These are phyloP conservation scores for Daktulosphaira vitifoliae DNA, from an alignment of 1,140 invertebrate species.

Conservation along the genomic window DNA sequence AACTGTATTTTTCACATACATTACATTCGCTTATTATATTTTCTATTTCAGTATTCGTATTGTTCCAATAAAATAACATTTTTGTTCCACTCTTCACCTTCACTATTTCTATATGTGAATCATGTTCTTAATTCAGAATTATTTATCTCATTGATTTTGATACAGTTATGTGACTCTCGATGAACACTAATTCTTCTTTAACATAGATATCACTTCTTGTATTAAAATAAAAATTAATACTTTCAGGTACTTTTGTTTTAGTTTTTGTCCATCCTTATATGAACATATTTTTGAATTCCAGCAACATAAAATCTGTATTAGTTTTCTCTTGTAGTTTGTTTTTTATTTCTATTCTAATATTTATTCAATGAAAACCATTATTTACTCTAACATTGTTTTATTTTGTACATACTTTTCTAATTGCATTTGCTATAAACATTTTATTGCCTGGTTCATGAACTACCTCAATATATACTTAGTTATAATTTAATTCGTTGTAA, in stretches of 20 bases:
- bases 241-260: conserved; percentile 3
- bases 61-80: too few relatives aligned
- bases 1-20: too few relatives aligned
- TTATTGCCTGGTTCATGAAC: conserved; percentile 37
- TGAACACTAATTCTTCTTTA: conserved; percentile 41
- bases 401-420: conserved; percentile 33
- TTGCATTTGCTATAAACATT: conserved; percentile 31
- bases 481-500: conserved; percentile 44
- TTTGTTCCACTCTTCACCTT: too few relatives aligned
- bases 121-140: conserved; percentile 42
- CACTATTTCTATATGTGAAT: conserved; percentile 38
- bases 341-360: conserved; percentile 32
- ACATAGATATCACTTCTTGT: conserved; percentile 36
- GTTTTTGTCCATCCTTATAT: conserved; percentile 19
- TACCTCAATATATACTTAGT: conserved; percentile 38
- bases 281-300: conserved; percentile 20
- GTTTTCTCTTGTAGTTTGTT: conserved; percentile 35
- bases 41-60: too few relatives aligned
- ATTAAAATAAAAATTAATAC: conserved; percentile 35
- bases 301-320: conserved; percentile 34
- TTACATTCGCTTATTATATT: too few relatives aligned
- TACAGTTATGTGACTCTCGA: conserved; percentile 40
- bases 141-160: conserved; percentile 39
- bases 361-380: conserved; percentile 34
- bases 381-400: conserved; percentile 28